phyloP scores from a whole-genome alignment of 2,797 vertebrate genomes.

The Hemibagrus guttatus region DNA sequence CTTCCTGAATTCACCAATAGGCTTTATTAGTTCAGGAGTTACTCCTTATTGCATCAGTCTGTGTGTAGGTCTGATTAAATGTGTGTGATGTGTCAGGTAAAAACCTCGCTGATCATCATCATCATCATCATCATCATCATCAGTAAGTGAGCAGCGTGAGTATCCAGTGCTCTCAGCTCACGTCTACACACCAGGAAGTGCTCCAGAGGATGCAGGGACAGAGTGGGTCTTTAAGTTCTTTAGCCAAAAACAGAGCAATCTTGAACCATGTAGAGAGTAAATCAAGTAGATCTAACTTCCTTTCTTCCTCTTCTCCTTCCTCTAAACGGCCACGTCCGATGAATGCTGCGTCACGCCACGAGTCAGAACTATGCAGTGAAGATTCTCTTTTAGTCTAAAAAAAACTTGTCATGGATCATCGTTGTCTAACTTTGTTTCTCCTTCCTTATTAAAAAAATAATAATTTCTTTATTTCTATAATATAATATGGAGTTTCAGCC shows the following conservation, averaged over 20 bases:
- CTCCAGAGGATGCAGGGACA: background rate
- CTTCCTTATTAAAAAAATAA: background rate
- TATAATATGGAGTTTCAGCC: background rate
- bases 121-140: background rate
- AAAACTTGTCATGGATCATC: background rate
- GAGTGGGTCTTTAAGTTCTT: background rate
- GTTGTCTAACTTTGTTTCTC: no score
- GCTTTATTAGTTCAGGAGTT: background rate
- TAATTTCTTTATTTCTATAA: background rate
- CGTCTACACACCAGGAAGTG: slow-evolving; percentile 12
- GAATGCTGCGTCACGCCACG: background rate
- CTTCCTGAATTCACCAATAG: background rate
- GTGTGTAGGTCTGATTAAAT: background rate
- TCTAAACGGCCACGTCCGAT: background rate
- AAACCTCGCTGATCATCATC: background rate
- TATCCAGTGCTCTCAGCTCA: background rate
- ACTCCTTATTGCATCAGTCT: background rate
- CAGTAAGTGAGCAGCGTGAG: slow-evolving; percentile 4
- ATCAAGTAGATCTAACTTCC: background rate
- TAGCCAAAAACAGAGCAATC: background rate
- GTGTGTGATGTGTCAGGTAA: background rate
- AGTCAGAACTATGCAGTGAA: background rate
- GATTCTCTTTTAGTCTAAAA: background rate
- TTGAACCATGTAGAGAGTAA: background rate
- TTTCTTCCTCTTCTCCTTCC: background rate